These are phyloP conservation scores for Eremobia ochroleuca DNA, from an alignment of 2,888 invertebrate genomes.

Conservation along the genomic window DNA sequence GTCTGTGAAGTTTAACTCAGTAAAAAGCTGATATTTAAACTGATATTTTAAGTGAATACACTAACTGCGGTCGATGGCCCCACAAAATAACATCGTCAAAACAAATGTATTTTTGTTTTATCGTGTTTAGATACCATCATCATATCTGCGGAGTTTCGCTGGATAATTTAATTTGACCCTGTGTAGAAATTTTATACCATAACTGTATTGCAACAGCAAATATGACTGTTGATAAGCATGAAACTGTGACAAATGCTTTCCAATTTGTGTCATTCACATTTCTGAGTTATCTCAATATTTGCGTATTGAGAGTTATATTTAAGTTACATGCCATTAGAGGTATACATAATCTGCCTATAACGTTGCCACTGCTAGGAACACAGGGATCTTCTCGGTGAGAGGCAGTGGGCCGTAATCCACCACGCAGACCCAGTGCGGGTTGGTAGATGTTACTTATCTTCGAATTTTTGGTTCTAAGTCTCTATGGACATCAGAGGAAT, in stretches of 20 bases:
- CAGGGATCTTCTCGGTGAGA: background rate
- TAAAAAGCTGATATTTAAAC: background rate
- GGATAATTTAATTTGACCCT: background rate
- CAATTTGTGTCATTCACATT: constrained; percentile 37
- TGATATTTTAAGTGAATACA: background rate
- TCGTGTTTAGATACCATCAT: too few relatives aligned
- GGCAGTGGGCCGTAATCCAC: background rate
- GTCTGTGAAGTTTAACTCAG: background rate
- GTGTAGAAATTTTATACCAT: constrained; percentile 29
- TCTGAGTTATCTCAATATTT: constrained; percentile 28
- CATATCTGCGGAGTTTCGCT: too few relatives aligned
- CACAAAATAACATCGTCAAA: background rate
- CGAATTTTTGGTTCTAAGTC: background rate
- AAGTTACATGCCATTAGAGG: background rate
- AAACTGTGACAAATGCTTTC: constrained; percentile 60
- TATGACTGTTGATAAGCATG: constrained; percentile 38
- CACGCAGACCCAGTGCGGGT: background rate
- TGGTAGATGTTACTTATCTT: background rate
- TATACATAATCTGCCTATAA: background rate
- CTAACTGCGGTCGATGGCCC: background rate
- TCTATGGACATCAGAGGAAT: background rate
- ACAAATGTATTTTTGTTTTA: background rate
- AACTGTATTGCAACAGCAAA: constrained; percentile 40
- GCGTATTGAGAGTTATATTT: background rate
- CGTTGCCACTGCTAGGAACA: background rate